Evolutionary conservation across 2,888 invertebrate species (phyloP).

Genomic region (Agelastica alni): DNA sequence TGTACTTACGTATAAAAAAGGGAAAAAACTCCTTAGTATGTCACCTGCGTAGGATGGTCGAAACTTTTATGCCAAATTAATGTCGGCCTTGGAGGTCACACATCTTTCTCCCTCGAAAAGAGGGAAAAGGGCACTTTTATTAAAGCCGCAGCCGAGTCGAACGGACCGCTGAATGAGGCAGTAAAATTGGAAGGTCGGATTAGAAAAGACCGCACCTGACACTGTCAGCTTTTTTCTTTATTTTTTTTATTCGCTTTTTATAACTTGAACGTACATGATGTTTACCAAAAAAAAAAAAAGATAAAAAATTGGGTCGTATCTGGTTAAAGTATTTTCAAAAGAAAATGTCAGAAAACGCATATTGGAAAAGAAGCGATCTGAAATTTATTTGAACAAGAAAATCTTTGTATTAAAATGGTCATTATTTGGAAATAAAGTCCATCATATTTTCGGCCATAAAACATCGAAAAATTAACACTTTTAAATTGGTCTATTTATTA

Average conservation of each 20-base stretch:
- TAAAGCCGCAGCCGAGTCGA: slow-evolving; percentile 16
- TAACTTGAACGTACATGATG: slow-evolving; percentile 19
- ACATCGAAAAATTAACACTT: too few species aligned
- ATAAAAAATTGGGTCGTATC: slow-evolving; percentile 3
- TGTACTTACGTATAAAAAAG: too few species aligned
- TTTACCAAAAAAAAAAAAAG: slow-evolving; percentile 9
- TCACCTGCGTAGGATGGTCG: slow-evolving; percentile 18
- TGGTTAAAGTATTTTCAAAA: slow-evolving; percentile 1
- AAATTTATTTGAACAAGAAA: too few species aligned
- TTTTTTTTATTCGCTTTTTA: slow-evolving; percentile 19
- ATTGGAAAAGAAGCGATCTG: too few species aligned
- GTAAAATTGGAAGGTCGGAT: slow-evolving; percentile 29
- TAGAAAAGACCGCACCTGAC: slow-evolving; percentile 25
- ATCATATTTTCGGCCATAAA: too few species aligned
- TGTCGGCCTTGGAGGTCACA: slow-evolving; percentile 24
- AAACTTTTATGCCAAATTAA: slow-evolving; percentile 27
- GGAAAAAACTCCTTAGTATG: slow-evolving; percentile 17
- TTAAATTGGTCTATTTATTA: too few species aligned
- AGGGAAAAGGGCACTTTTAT: slow-evolving; percentile 17
- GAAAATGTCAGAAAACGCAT: neutral
- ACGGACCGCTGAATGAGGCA: slow-evolving; percentile 20
- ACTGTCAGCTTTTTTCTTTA: slow-evolving; percentile 20
- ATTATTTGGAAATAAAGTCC: too few species aligned
- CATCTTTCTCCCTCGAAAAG: slow-evolving; percentile 16
- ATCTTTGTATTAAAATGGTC: too few species aligned